Evolutionary conservation across 2,113 vertebrate species (phyloP), one percentile per base, ranked within the genome.

Genomic region (Rhynchopsitta pachyrhyncha): DNA sequence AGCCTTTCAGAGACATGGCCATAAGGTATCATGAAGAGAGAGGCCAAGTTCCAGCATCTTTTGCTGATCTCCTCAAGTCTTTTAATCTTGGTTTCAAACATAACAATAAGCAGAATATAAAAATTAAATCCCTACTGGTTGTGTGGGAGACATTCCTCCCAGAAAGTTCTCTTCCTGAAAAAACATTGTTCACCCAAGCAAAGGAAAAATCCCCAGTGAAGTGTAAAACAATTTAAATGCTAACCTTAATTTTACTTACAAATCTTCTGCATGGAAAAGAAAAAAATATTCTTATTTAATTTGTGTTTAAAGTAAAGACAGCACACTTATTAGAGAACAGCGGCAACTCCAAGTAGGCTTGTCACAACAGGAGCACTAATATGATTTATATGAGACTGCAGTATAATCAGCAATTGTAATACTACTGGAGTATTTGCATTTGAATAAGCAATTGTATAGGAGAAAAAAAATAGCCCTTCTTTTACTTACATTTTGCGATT

Each of bases 401-500:
- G 8, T 53, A 69, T 39, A 50, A 78, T 29, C 64, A 91, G 10
- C 23, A 41, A 12, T 19, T 74, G 18, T 42, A 86, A 53, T 62
- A 28, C 6, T 35, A 31, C 19, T 67, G 33, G 52, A 50, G 10
- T n/a, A 74, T 62, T 88, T 75, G 22, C 10, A 22, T 49, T 53
- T 92, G n/a, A 60, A 89, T 46, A 53, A 37, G 10, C 20, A 28
- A 62, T 91, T 60, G 22, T 53, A 31, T 7, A 5, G 8, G 3
- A 22, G 24, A 2, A 0, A 9, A 7, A 8, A 3, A 49, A 49
- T 5, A 5, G 1, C 6, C 24, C 10, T 35, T 35, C 25, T 74
- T 89, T 89, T 73, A 50, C 5, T 84, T 28, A n/a, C 7, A 20
- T 44, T 64, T 75, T 31, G 9, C 39, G 0, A 64, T 68, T 60